A percentile compares a stretch with the other conserved stretches of the same genome.
These are phyloP conservation scores for Bradynema listronoti DNA, from an alignment of 1,140 invertebrate genomes.

Conservation along the genomic window DNA sequence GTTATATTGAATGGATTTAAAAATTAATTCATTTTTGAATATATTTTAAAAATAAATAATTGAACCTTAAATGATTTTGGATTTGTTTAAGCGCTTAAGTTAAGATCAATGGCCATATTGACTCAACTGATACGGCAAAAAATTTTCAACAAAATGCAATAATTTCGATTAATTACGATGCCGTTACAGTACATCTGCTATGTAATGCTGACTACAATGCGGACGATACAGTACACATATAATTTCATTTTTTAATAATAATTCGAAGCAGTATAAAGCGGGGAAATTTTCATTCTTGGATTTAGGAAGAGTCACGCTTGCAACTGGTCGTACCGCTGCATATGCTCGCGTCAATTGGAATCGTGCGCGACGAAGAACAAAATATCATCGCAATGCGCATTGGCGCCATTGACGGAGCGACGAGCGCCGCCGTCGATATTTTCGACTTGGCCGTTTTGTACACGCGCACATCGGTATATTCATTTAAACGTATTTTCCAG, in stretches of 20 bases:
- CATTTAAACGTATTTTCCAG: too few relatives aligned
- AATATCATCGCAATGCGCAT: constrained; percentile 40
- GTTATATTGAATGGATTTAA: too few relatives aligned
- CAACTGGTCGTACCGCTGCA: constrained; percentile 36
- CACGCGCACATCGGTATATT: constrained; percentile 30
- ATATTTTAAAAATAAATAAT: neutral
- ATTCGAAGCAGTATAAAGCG: too few relatives aligned
- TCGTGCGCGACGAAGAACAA: constrained; percentile 27
- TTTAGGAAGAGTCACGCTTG: neutral
- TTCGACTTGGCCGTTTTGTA: constrained; percentile 42
- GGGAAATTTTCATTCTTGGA: too few relatives aligned
- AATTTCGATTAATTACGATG: too few relatives aligned
- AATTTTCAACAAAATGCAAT: too few relatives aligned
- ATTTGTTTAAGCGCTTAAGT: neutral
- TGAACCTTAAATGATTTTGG: too few relatives aligned
- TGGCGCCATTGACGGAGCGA: constrained; percentile 21
- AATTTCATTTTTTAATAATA: too few relatives aligned
- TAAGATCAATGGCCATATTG: neutral
- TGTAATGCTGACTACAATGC: too few relatives aligned
- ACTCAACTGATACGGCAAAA: constrained; percentile 1
- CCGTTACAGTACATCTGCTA: too few relatives aligned
- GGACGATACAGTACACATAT: too few relatives aligned
- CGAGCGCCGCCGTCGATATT: neutral
- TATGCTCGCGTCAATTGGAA: constrained; percentile 39
- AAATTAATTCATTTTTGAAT: too few relatives aligned